Conservation (phyloP, 2,113 vertebrate species). For the Silurus asotus region DNA sequence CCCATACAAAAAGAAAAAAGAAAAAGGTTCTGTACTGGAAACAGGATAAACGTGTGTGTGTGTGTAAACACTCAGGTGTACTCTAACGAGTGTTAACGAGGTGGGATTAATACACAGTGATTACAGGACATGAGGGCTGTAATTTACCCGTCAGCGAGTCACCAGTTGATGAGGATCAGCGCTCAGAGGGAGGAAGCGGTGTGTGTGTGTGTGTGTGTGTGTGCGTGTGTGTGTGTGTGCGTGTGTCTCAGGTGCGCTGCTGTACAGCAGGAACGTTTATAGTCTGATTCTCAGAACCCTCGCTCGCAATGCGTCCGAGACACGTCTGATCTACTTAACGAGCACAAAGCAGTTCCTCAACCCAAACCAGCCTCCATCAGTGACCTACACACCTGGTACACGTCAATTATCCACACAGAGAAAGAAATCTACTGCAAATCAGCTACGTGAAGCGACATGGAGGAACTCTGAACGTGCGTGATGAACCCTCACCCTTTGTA, state of each 20-base stretch:
- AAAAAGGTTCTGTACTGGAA: not conserved
- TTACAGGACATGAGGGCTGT: not conserved
- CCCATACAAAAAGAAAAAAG: too few relatives aligned
- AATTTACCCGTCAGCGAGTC: not conserved
- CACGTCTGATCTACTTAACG: not conserved
- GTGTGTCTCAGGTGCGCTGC: not conserved
- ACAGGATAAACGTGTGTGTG: not conserved
- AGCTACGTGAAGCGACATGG: too few relatives aligned
- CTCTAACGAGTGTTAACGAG: not conserved
- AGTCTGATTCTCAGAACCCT: not conserved
- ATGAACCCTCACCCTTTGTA: slow-evolving; percentile 84
- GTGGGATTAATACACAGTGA: slow-evolving; percentile 16
- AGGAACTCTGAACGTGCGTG: not conserved
- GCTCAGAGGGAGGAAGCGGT: not conserved
- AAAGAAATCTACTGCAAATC: too few relatives aligned
- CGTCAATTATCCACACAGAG: too few relatives aligned
- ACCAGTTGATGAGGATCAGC: not conserved
- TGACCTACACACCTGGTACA: too few relatives aligned
- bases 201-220: too few relatives aligned
- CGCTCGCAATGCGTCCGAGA: not conserved
- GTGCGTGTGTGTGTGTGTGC: too few relatives aligned
- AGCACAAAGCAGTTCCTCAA: slow-evolving; percentile 35
- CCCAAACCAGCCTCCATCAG: not conserved
- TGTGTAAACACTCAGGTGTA: not conserved
- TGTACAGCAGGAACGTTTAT: not conserved